Evolutionary conservation across 2,797 vertebrate genomes (phyloP).

Genomic region (Australoheros facetus): DNA sequence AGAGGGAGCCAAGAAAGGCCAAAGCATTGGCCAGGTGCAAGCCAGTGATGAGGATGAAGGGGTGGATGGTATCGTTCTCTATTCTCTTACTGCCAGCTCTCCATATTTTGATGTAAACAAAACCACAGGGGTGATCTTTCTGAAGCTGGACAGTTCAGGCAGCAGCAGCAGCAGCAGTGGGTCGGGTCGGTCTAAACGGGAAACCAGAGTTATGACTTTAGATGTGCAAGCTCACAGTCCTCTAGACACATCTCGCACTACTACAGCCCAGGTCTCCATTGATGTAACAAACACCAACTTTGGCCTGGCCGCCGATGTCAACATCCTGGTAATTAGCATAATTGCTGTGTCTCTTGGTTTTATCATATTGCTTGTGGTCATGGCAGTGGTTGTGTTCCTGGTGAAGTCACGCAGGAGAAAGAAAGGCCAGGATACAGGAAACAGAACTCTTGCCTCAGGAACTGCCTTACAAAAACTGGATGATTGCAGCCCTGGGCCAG

Average conservation of each 20-base stretch:
- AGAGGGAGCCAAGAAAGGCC: slow-evolving; percentile 89
- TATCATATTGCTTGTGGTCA: slow-evolving; percentile 89
- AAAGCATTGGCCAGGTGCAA: slow-evolving; percentile 90
- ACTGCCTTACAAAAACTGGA: slow-evolving; percentile 90
- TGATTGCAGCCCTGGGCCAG: slow-evolving; percentile 79
- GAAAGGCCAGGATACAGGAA: slow-evolving; percentile 78
- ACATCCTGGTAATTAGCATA: slow-evolving; percentile 89
- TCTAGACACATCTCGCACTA: slow-evolving; percentile 86
- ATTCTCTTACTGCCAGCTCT: slow-evolving; percentile 85
- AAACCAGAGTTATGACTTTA: slow-evolving; percentile 88
- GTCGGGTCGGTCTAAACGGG: slow-evolving; percentile 81
- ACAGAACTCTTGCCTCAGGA: slow-evolving; percentile 77
- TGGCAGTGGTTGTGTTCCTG: slow-evolving; percentile 91
- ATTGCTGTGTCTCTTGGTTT: slow-evolving; percentile 92
- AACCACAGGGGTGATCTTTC: slow-evolving; percentile 89
- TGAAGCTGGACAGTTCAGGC: slow-evolving; percentile 87
- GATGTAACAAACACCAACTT: slow-evolving; percentile 94
- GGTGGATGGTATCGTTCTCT: slow-evolving; percentile 92
- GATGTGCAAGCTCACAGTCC: slow-evolving; percentile 92
- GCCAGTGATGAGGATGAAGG: slow-evolving; percentile 95
- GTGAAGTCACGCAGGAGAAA: slow-evolving; percentile 87
- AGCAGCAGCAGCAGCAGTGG: slow-evolving; percentile 74
- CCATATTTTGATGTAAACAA: slow-evolving; percentile 93
- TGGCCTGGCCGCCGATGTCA: slow-evolving; percentile 89
- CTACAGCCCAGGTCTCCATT: slow-evolving; percentile 85